Evolutionary conservation across 2,113 vertebrate species (phyloP).

Genomic region (Pedionomus torquatus): DNA sequence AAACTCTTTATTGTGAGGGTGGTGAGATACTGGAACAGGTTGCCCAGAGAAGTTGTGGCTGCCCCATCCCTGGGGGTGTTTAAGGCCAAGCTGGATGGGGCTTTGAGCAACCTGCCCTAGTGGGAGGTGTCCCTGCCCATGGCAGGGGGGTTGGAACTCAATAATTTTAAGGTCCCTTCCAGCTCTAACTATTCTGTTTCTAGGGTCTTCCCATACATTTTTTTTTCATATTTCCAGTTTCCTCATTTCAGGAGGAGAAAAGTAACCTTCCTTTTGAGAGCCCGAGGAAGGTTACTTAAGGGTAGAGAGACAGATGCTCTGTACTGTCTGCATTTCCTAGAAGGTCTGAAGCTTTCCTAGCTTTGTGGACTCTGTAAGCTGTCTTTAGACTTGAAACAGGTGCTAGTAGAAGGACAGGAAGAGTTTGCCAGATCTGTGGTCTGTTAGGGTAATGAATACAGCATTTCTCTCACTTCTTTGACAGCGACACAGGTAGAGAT

Average conservation of each 20-base stretch:
- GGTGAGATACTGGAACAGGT: too few relatives aligned
- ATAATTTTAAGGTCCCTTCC: too few relatives aligned
- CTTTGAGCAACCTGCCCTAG: too few relatives aligned
- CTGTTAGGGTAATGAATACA: not conserved
- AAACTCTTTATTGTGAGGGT: too few relatives aligned
- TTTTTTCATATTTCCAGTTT: not conserved
- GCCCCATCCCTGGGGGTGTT: too few relatives aligned
- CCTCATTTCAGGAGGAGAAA: not conserved
- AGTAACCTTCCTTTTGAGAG: not conserved
- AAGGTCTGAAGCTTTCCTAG: not conserved
- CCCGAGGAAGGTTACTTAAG: not conserved
- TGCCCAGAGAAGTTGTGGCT: too few relatives aligned
- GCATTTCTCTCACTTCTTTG: not conserved
- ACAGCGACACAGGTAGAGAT: not conserved
- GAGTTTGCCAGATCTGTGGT: not conserved
- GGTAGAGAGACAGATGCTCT: not conserved
- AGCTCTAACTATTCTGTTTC: too few relatives aligned
- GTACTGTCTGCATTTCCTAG: not conserved
- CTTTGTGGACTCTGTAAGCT: not conserved
- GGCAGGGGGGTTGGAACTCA: too few relatives aligned
- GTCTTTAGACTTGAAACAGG: not conserved
- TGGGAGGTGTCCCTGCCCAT: too few relatives aligned
- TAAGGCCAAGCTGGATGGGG: too few relatives aligned
- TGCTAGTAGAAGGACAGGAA: not conserved
- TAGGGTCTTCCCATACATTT: not conserved